Base-by-base conservation (phyloP, 2,888 invertebrate species). In the Seira musarum region DNA sequence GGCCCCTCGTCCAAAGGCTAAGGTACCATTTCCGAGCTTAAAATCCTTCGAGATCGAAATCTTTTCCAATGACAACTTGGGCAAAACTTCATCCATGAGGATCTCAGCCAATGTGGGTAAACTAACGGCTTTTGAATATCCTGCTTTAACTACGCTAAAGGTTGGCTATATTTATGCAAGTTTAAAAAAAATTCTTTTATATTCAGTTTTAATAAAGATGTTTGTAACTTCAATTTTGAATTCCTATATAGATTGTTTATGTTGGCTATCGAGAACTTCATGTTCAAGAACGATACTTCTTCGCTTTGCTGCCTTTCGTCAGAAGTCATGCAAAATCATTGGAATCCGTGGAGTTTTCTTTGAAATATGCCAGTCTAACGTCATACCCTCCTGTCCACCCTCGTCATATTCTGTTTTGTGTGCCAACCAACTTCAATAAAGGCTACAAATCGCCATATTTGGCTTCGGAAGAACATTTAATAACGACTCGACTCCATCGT, bases 361-460 rank as follows among this genome's bases (percentile, higher is more conserved):
- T 78, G n/a, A 60, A 72, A 35, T 78, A 78, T 24, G 64, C 78
- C 0, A 67, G 30, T 24, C 72, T 57, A 10, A 35, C 40, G 0
- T 15, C 46, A 8, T 67, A 66, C 35, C 78, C 78, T 1, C 78
- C 78, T 1, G 78, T 46, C 30, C 78, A 78, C 30, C 78, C 78
- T 6, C 71, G 78, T 8, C 71, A 71, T n/a, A 78, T 78, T 24
- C 49, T 78, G 6, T 72, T 72, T 17, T 78, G 78, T 30, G 72
- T 78, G n/a, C 71, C 78, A 6, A 67, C 78, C 15, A 77, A 77
- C 22, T 35, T 65, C 15, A 66, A 49, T 30, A 24, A 1, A 13
- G 61, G 57, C 3, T 61, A 17, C 61, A 67, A 22, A 30, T 1
- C 67, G 2, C 61, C 61, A 10, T 53, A 61, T 8, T n/a, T 13